These are phyloP conservation scores for Bothrops jararaca DNA, from an alignment of 2,113 vertebrate species.

Conservation along the genomic window DNA sequence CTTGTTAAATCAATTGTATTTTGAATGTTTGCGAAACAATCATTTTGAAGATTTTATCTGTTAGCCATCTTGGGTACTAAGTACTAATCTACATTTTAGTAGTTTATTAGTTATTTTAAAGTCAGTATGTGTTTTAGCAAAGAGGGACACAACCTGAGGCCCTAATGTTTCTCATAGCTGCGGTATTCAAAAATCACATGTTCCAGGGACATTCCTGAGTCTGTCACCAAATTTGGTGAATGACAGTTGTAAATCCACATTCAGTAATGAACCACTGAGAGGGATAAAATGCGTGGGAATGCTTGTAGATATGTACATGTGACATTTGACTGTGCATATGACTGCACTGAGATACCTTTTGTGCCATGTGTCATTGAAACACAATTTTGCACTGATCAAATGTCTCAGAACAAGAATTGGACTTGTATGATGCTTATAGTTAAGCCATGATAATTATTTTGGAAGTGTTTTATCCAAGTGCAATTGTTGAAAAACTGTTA, in stretches of 20 bases:
- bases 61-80: neutral
- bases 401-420: neutral
- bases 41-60: neutral
- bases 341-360: neutral
- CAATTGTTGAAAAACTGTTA: neutral
- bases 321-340: neutral
- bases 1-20: neutral
- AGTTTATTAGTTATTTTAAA: neutral
- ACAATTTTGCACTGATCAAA: neutral
- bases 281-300: neutral
- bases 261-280: neutral
- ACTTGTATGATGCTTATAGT: neutral
- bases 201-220: neutral
- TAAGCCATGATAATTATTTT: neutral
- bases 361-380: neutral
- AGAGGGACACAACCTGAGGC: neutral
- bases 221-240: neutral
- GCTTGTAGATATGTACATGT: neutral
- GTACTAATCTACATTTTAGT: neutral
- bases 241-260: neutral
- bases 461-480: neutral
- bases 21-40: neutral
- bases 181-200: neutral
- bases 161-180: neutral
- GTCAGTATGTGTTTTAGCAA: neutral